phyloP scores from a whole-genome alignment of 2,888 invertebrate species.

The Cloeon dipterum region DNA sequence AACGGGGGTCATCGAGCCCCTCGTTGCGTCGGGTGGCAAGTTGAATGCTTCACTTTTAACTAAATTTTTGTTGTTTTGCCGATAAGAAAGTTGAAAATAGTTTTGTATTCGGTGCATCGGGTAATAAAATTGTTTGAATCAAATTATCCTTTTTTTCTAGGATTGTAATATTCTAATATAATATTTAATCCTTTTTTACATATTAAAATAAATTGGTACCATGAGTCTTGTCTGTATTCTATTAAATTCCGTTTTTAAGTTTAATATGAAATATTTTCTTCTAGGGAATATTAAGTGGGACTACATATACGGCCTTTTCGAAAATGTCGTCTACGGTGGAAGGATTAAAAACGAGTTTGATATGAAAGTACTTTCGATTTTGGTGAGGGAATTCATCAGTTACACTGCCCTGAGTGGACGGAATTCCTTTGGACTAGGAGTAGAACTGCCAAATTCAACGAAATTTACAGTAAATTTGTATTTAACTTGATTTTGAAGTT shows the following conservation, averaged over 20 bases:
- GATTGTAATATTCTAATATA: too few relatives aligned
- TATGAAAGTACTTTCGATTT: conserved; percentile 36
- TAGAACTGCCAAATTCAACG: conserved; percentile 27
- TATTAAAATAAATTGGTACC: too few relatives aligned
- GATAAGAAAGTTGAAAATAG: too few relatives aligned
- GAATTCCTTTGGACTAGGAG: conserved; percentile 26
- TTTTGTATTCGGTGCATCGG: too few relatives aligned
- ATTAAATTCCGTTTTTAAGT: too few relatives aligned
- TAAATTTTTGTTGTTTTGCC: neutral
- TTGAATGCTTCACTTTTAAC: too few relatives aligned
- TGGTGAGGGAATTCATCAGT: conserved; percentile 35
- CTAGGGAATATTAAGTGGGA: conserved; percentile 33
- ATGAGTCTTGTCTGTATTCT: neutral
- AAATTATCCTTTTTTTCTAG: too few relatives aligned
- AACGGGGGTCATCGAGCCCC: conserved; percentile 31
- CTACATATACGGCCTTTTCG: conserved; percentile 49
- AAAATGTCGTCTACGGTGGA: conserved; percentile 67
- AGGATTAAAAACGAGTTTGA: conserved; percentile 61
- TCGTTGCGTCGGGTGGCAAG: conserved; percentile 18
- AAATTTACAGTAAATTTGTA: conserved; percentile 23
- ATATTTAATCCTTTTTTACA: too few relatives aligned
- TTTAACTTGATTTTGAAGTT: too few relatives aligned
- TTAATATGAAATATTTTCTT: conserved; percentile 3
- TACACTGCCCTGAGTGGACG: conserved; percentile 31
- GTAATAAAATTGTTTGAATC: too few relatives aligned